phyloP scores from a whole-genome alignment of 2,113 vertebrate species.

The Pygoscelis adeliae region DNA sequence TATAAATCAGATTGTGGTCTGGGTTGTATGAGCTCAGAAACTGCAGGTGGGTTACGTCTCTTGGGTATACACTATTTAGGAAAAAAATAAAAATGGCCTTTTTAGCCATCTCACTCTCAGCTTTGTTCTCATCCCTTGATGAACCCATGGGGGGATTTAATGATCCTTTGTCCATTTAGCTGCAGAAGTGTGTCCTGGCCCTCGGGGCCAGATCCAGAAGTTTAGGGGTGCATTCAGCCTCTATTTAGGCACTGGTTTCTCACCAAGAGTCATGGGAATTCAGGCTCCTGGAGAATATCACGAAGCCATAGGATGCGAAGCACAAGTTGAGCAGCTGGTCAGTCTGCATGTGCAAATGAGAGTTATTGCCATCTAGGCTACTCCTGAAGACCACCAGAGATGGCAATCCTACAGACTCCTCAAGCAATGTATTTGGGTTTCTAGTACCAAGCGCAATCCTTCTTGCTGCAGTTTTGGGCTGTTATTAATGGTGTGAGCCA shows the following conservation, averaged over 20 bases:
- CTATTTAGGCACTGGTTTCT: background rate
- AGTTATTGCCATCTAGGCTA: rapidly evolving
- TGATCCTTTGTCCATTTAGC: background rate
- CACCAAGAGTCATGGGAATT: background rate
- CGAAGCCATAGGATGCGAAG: rapidly evolving
- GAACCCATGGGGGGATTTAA: background rate
- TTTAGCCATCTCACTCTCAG: rapidly evolving
- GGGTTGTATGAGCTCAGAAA: background rate
- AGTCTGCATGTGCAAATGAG: no score
- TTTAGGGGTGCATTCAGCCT: background rate
- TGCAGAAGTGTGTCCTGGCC: background rate
- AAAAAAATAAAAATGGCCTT: no score
- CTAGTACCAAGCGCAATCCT: background rate
- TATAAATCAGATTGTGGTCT: background rate
- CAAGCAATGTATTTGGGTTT: rapidly evolving
- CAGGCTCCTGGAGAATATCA: background rate
- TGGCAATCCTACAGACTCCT: background rate
- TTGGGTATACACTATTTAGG: rapidly evolving
- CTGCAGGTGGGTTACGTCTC: background rate
- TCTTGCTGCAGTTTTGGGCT: background rate
- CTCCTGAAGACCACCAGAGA: background rate
- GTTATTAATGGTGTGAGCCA: background rate
- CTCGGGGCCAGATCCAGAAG: background rate
- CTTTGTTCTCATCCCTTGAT: background rate
- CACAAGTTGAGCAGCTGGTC: no score